A percentile compares a stretch with the other conserved stretches of the same genome.
Evolutionary conservation across 2,113 vertebrate species (phyloP).

Genomic region (Microcebus ravelobensis): DNA sequence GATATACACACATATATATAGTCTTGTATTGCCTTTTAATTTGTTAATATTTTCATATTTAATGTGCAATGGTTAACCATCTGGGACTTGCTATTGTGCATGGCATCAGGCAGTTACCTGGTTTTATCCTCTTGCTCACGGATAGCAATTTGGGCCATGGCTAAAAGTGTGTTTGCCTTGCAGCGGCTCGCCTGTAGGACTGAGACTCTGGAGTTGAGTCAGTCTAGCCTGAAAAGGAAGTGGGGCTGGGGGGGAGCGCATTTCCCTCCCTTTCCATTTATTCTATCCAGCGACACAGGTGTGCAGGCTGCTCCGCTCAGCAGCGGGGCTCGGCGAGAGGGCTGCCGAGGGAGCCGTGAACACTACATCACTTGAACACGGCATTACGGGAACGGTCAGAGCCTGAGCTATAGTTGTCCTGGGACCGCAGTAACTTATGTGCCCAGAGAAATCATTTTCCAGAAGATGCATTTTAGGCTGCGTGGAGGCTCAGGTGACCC

Average conservation of each 20-base stretch:
- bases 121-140: background rate
- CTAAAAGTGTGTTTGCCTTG: background rate
- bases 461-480: slow-evolving; percentile 75
- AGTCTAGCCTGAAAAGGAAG: background rate
- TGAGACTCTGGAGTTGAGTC: background rate
- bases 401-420: slow-evolving; percentile 65
- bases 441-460: slow-evolving; percentile 77
- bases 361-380: slow-evolving; percentile 69
- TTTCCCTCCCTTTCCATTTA: background rate
- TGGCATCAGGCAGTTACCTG: background rate
- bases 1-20: background rate
- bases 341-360: background rate
- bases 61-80: background rate
- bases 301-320: background rate
- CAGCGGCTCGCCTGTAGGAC: background rate
- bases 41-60: background rate
- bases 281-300: background rate
- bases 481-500: slow-evolving; percentile 56
- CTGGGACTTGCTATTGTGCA: background rate
- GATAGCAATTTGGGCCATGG: background rate
- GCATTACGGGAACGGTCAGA: slow-evolving; percentile 56
- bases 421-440: slow-evolving; percentile 63
- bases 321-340: background rate
- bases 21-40: background rate
- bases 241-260: too few species aligned